phyloP scores from a whole-genome alignment of 2,888 invertebrate species.

The Protophormia terraenovae region DNA sequence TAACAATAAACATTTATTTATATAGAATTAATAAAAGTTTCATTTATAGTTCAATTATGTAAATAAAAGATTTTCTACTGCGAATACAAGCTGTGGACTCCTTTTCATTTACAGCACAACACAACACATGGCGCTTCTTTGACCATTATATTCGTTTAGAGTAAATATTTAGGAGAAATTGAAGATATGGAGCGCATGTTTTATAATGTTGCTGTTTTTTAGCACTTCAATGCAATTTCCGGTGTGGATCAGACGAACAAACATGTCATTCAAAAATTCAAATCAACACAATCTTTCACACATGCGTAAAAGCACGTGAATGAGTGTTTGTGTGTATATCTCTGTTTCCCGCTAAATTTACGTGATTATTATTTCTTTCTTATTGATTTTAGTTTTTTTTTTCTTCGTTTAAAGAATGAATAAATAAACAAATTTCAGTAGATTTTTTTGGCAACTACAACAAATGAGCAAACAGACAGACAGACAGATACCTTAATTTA shows the following conservation, averaged over 20 bases:
- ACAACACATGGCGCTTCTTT: slow-evolving; percentile 61
- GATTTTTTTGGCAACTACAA: slow-evolving; percentile 28
- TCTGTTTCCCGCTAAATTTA: background rate
- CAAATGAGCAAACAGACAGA: background rate
- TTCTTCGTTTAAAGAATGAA: background rate
- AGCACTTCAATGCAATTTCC: slow-evolving; percentile 65
- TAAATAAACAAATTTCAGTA: slow-evolving; percentile 11
- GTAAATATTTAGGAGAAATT: background rate
- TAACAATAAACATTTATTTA: slow-evolving; percentile 7
- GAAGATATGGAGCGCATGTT: slow-evolving; percentile 5
- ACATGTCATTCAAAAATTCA: slow-evolving; percentile 48
- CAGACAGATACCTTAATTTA: background rate
- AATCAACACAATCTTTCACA: slow-evolving; percentile 31
- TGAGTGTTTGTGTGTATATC: background rate
- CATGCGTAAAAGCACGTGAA: slow-evolving; percentile 19
- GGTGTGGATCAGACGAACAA: slow-evolving; percentile 50
- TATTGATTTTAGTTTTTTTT: background rate
- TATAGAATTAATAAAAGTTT: slow-evolving; percentile 14
- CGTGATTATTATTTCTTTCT: slow-evolving; percentile 24
- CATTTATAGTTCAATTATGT: slow-evolving; percentile 27
- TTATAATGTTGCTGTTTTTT: slow-evolving; percentile 43
- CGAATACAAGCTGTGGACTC: background rate
- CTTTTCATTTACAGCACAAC: background rate
- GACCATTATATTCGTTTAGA: too few species aligned
- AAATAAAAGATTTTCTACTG: slow-evolving; percentile 20